phyloP scores from a whole-genome alignment of 2,113 vertebrate genomes.

The Pseudorectes ferrugineus region DNA sequence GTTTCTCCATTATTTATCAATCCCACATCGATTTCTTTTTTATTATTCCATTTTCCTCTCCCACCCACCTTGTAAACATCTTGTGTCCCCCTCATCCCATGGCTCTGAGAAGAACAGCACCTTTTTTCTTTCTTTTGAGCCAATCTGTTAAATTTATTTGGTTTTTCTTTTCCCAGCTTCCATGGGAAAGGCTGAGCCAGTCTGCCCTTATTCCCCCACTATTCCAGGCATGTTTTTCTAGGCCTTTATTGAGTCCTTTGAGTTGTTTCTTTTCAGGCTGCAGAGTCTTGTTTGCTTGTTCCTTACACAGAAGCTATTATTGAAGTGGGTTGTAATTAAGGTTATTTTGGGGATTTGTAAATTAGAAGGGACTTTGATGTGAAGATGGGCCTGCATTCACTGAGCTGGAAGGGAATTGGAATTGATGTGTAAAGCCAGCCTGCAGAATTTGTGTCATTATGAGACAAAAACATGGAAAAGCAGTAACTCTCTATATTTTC shows the following conservation, averaged over 20 bases:
- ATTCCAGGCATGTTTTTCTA: background rate
- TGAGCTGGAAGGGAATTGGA: slow-evolving; percentile 12
- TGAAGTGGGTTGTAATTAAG: slow-evolving; percentile 32
- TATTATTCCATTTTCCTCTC: background rate
- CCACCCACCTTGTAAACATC: background rate
- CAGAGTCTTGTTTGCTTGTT: background rate
- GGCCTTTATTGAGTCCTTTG: background rate
- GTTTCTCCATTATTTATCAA: background rate
- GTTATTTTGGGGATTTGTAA: slow-evolving; percentile 13
- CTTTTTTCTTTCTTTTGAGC: background rate
- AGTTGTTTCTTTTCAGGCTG: background rate
- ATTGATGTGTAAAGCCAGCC: background rate
- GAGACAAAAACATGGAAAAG: background rate
- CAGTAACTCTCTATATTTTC: background rate
- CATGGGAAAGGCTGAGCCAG: background rate
- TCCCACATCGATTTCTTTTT: background rate
- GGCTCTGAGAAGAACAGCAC: background rate
- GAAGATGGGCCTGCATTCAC: background rate
- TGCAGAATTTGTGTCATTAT: background rate
- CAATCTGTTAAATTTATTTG: background rate
- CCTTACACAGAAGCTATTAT: background rate
- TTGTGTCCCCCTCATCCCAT: background rate
- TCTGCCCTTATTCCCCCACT: background rate
- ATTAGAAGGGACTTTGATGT: slow-evolving; percentile 35
- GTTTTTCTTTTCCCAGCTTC: background rate